Percentiles rank a stretch among this genome's conserved stretches.
Evolutionary conservation across 2,888 invertebrate genomes (phyloP).

Genomic region (Allygus modestus): DNA sequence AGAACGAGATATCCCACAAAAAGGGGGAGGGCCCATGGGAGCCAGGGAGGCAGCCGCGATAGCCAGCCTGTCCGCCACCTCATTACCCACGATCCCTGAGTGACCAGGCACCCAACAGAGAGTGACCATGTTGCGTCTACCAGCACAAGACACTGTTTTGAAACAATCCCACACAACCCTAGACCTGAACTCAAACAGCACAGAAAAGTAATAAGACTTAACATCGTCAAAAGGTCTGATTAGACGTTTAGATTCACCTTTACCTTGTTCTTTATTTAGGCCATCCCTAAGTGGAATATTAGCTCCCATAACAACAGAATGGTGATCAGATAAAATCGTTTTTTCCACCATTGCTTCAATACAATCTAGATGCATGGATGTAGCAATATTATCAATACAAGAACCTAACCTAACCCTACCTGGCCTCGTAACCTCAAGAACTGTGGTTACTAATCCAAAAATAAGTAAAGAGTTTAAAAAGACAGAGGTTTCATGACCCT

Average conservation of each 20-base stretch:
- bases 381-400: slow-evolving; percentile 13
- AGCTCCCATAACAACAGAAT: background rate
- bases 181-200: no score
- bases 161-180: no score
- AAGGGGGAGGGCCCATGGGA: no score
- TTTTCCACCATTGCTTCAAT: background rate
- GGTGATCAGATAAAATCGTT: background rate
- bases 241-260: background rate
- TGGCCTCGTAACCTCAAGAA: background rate
- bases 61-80: no score
- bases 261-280: background rate
- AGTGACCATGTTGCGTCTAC: no score
- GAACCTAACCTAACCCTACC: background rate
- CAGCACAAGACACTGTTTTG: no score
- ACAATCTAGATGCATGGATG: background rate
- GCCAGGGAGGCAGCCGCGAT: no score
- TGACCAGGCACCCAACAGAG: no score
- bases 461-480: background rate
- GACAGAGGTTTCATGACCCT: background rate
- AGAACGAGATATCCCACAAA: no score
- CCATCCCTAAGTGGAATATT: background rate
- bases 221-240: background rate
- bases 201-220: background rate
- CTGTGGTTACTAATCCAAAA: background rate
- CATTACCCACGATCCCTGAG: no score